These are phyloP conservation scores for Tribolium madens DNA, from an alignment of 1,140 invertebrate species.

Conservation along the genomic window DNA sequence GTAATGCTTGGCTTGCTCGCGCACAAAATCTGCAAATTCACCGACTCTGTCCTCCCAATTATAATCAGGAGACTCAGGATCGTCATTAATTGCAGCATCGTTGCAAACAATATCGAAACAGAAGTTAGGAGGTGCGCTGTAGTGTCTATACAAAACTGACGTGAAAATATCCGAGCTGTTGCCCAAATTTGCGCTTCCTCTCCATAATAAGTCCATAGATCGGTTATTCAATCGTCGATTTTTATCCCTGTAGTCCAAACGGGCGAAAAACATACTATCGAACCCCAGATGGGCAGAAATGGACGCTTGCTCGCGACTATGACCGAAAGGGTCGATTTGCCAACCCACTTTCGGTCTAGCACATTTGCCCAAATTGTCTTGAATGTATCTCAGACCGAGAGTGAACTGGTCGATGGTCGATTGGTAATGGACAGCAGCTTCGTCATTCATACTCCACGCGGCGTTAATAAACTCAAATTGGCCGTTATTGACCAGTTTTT, in stretches of 20 bases:
- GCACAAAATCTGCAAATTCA: constrained; percentile 66
- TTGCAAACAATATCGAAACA: constrained; percentile 79
- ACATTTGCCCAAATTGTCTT: constrained; percentile 75
- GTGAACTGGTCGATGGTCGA: constrained; percentile 86
- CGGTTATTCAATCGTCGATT: constrained; percentile 71
- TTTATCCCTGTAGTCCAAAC: constrained; percentile 82
- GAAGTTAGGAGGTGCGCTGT: constrained; percentile 76
- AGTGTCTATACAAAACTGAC: constrained; percentile 68
- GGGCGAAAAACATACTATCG: constrained; percentile 79
- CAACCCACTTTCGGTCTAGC: constrained; percentile 75
- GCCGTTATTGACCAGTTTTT: constrained; percentile 68
- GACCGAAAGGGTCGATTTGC: constrained; percentile 83
- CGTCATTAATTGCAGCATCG: constrained; percentile 73
- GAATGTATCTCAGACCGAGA: constrained; percentile 70
- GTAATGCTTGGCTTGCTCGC: constrained; percentile 47
- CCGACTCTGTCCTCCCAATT: constrained; percentile 68
- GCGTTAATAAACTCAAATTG: constrained; percentile 81
- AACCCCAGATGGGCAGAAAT: constrained; percentile 77
- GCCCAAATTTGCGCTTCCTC: constrained; percentile 70
- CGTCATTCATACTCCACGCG: constrained; percentile 84
- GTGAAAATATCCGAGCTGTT: constrained; percentile 49
- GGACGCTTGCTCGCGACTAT: constrained; percentile 76
- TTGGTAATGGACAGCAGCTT: constrained; percentile 82
- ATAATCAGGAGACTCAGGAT: constrained; percentile 65
- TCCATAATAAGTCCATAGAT: constrained; percentile 83